phyloP scores from a whole-genome alignment of 2,888 invertebrate genomes.

The Meliscaeva auricollis region DNA sequence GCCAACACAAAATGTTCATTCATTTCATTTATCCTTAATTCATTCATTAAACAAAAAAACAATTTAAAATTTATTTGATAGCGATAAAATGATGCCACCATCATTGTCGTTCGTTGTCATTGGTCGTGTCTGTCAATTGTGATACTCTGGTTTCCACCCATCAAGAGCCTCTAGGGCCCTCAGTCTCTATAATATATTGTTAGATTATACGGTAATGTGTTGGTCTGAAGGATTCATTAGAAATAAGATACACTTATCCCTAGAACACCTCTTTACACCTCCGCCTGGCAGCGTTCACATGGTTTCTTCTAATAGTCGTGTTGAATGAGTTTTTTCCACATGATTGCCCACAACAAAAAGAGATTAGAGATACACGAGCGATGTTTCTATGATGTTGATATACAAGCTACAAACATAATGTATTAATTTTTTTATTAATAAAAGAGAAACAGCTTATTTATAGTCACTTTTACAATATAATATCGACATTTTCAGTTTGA shows the following conservation, averaged over 20 bases:
- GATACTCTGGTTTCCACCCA: background rate
- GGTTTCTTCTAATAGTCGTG: slow-evolving; percentile 35
- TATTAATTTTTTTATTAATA: slow-evolving; percentile 50
- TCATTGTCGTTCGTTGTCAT: background rate
- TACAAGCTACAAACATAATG: background rate
- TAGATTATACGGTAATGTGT: slow-evolving; percentile 52
- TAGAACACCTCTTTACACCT: background rate
- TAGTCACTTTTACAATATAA: slow-evolving; percentile 32
- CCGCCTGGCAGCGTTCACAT: background rate
- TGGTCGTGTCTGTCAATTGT: background rate
- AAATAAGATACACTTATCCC: too few relatives aligned
- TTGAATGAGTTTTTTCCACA: slow-evolving; percentile 66
- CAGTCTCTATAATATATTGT: background rate
- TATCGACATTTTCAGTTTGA: slow-evolving; percentile 35
- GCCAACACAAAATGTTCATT: background rate
- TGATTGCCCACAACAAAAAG: slow-evolving; percentile 57
- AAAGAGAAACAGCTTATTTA: slow-evolving; percentile 57
- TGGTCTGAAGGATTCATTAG: slow-evolving; percentile 33
- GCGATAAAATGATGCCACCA: background rate
- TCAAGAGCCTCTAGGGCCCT: background rate
- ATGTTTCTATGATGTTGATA: background rate
- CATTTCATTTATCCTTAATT: slow-evolving; percentile 3
- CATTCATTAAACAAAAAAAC: background rate
- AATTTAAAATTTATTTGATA: background rate
- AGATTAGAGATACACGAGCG: slow-evolving; percentile 41